phyloP scores from a whole-genome alignment of 2,888 invertebrate species.

The Norana najaformis region DNA sequence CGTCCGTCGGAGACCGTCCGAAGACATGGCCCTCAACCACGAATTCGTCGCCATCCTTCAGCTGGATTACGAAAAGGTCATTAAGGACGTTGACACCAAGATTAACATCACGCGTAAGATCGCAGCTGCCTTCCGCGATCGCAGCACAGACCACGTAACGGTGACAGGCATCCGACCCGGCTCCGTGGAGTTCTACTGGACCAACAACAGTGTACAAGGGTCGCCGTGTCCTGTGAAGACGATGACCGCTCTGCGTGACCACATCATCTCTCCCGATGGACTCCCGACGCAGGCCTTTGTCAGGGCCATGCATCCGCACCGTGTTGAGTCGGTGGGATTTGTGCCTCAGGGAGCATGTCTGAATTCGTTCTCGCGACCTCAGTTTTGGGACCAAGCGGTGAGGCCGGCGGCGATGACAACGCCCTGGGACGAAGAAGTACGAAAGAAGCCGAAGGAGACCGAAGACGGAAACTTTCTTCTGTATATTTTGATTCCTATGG shows the following conservation, averaged over 20 bases:
- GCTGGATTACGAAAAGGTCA: background rate
- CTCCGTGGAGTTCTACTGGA: conserved; percentile 18
- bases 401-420: background rate
- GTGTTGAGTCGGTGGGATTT: background rate
- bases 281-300: background rate
- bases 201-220: background rate
- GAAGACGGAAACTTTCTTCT: conserved; percentile 22
- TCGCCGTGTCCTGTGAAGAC: background rate
- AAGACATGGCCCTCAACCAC: background rate
- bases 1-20: background rate
- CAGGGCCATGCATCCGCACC: background rate
- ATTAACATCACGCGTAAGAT: background rate
- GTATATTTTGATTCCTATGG: conserved; percentile 17
- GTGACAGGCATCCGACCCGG: background rate
- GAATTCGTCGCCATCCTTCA: background rate
- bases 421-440: background rate
- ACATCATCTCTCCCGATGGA: background rate
- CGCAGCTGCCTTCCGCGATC: background rate
- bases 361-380: background rate
- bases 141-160: background rate
- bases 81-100: background rate
- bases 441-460: background rate
- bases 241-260: background rate
- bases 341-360: background rate
- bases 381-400: background rate